Percentiles rank a stretch among this genome's conserved stretches.
Evolutionary conservation across 2,888 invertebrate genomes (phyloP).

Genomic region (Colletes collaris): DNA sequence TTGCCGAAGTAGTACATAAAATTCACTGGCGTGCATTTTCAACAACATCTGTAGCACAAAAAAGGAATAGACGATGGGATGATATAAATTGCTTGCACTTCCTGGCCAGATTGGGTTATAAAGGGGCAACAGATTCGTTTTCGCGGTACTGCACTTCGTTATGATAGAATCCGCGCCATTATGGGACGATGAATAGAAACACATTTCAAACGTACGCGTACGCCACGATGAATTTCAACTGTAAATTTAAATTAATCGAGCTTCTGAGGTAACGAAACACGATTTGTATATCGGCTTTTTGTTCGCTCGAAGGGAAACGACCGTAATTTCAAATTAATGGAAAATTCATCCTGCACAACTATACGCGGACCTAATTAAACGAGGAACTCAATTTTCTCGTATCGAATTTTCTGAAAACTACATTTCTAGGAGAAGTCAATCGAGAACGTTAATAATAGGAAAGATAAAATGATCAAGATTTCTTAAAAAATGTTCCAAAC

Average conservation of each 20-base stretch:
- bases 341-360: no score
- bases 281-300: not conserved
- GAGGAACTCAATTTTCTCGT: no score
- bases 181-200: slow-evolving; percentile 27
- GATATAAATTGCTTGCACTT: slow-evolving; percentile 51
- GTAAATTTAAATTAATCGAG: not conserved
- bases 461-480: no score
- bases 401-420: no score
- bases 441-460: no score
- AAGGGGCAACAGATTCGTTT: slow-evolving; percentile 50
- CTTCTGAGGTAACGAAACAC: not conserved
- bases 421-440: no score
- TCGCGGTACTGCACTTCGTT: slow-evolving; percentile 46
- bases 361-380: no score
- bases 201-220: slow-evolving; percentile 1
- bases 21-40: not conserved
- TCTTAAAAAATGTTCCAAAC: no score
- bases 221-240: not conserved
- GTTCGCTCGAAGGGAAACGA: no score
- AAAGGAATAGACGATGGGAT: slow-evolving; percentile 30
- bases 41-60: slow-evolving; percentile 33
- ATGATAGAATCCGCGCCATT: slow-evolving; percentile 36
- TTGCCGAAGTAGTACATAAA: not conserved
- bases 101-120: slow-evolving; percentile 41
- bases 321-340: no score